Base-by-base conservation (phyloP, 1,140 invertebrate species). In the Drosophila pachea region DNA sequence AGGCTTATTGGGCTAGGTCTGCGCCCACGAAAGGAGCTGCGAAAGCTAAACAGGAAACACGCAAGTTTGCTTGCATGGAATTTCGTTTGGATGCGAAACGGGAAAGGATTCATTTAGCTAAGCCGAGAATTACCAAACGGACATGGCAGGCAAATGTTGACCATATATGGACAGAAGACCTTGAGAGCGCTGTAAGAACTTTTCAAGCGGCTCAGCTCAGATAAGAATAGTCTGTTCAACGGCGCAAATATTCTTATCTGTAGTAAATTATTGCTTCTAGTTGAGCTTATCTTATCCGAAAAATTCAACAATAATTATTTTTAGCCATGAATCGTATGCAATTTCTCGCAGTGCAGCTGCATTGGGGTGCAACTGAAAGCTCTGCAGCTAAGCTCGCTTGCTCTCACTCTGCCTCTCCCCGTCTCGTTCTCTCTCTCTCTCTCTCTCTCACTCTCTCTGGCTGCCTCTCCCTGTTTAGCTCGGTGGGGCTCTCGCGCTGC, bases 301-400 rank as follows among this genome's bases (percentile, higher is more conserved):
- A 3, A 32, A 6, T 36, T 52, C 12, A 33, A 16, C 49, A 43
- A 43, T 16, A 7, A 14, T 12, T 47, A 1, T 4, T 33, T 12
- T 49, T 49, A 33, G 4, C 6, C n/a, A n/a, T n/a, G n/a, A n/a
- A n/a, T n/a, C 4, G 2, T 12, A 14, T 35, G 43, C 2, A 8
- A 16, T 56, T 56, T 45, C 36, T 68, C 29, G 31, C 60, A 68
- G 66, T 68, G 66, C 50, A 63, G 3, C 33, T 68, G 65, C 59
- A 68, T 16, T 40, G 11, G 14, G 16, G 33, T 14, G 8, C 32
- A 53, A 33, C 14, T 8, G 5, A 50, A 61, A 62, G 60, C 58
- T 60, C 16, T 54, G 35, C 53, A 55, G 9, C 55, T 22, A 50
- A 35, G 48, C 54, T 22, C 54, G 22, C 31, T 43, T 40, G 7